Evolutionary conservation across 1,140 invertebrate genomes (phyloP).

Genomic region (Harpegnathos saltator): DNA sequence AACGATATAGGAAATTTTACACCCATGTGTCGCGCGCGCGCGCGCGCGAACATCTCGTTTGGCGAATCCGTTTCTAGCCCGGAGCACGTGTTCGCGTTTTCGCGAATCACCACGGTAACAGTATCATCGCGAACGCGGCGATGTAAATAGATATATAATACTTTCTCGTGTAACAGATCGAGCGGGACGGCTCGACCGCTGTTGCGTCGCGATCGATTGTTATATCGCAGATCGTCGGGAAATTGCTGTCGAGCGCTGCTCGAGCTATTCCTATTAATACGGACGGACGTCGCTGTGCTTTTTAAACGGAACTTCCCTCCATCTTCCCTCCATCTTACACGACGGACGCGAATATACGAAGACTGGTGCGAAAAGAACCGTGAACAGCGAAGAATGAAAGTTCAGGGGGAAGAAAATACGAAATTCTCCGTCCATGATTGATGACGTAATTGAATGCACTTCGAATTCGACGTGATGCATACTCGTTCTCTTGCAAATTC

Average conservation of each 20-base stretch:
- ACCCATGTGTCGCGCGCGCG: conserved; percentile 15
- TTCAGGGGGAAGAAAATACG: too few relatives aligned
- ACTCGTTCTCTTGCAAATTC: too few relatives aligned
- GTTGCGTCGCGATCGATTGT: conserved; percentile 25
- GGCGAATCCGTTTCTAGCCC: conserved; percentile 49
- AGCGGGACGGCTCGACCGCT: conserved; percentile 5
- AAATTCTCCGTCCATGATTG: too few relatives aligned
- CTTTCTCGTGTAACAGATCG: conserved; percentile 33
- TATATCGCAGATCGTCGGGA: conserved; percentile 17
- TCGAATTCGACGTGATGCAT: too few relatives aligned
- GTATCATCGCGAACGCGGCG: conserved; percentile 42
- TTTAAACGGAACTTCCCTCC: not conserved
- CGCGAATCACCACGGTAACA: conserved; percentile 33
- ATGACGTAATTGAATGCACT: too few relatives aligned
- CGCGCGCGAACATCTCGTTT: conserved; percentile 44
- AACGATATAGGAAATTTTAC: conserved; percentile 52
- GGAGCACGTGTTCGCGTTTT: conserved; percentile 58
- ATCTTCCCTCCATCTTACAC: not conserved
- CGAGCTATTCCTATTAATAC: not conserved
- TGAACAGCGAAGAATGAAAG: too few relatives aligned
- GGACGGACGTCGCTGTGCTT: not conserved
- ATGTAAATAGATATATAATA: conserved; percentile 51
- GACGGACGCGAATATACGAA: too few relatives aligned
- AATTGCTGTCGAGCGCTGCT: not conserved
- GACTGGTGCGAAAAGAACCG: too few relatives aligned